Evolutionary conservation across 1,140 invertebrate species (phyloP), one percentile per base, ranked within the genome.

Genomic region (Bathynomus jamesi): DNA sequence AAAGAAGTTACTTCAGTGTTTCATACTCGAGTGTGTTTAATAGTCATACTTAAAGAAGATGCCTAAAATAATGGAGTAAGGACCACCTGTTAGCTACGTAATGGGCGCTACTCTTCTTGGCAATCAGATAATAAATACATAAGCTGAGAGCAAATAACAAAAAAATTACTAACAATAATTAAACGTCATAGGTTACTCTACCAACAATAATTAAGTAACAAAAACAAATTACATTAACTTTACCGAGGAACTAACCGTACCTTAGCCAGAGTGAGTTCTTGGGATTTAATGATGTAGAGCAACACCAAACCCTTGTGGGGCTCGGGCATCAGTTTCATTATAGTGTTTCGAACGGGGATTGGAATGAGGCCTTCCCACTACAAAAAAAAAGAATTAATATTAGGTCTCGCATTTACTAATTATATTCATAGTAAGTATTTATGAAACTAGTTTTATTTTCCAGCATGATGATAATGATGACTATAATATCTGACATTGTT

Each of bases 251-350:
- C n/a, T n/a, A n/a, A n/a, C n/a, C 10, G 25, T 63, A 77, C 75
- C 75, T 74, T 77, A n/a, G 72, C 70, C 30, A 70, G 72, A 29
- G 68, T 28, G 0, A 77, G 67, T 68, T 77, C 75, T 21, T 73
- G 69, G 72, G 72, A 69, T 61, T 77, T 77, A 11, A 70, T 72
- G 27, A 77, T 74, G 61, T 68, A 72, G 8, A 77, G 8, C 30
- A 61, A 77, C 24, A 77, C 70, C 29, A 77, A 61, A 61, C 70
- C 70, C 61, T 71, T 70, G 53, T 74, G 75, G n/a, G 70, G 70
- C 21, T 61, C 69, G n/a, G 62, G 70, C 24, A 69, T 66, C 25
- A 77, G 28, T 61, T 77, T 77, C 69, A 74, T 73, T 24, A 77
- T n/a, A 10, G 75, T 74, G 60, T 74, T 77, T 60, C 71, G 67